phyloP scores from a whole-genome alignment of 2,113 vertebrate species.

The Numenius arquata region DNA sequence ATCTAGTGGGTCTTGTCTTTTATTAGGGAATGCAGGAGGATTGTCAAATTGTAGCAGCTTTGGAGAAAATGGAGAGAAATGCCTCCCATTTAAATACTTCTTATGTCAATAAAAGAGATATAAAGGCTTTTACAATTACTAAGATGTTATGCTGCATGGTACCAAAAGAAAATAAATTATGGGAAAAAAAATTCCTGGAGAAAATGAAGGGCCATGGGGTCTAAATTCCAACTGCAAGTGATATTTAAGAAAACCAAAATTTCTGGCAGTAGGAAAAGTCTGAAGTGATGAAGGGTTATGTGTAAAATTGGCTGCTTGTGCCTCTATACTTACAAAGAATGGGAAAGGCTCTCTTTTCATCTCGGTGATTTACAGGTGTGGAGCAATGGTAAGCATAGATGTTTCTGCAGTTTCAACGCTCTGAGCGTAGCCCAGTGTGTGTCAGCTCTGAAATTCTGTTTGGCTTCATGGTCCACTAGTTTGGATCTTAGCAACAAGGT shows the following conservation, averaged over 20 bases:
- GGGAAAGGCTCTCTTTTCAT: background rate
- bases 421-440: background rate
- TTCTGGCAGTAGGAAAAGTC: background rate
- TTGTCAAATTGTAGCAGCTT: background rate
- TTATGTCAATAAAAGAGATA: background rate
- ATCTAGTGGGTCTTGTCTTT: background rate
- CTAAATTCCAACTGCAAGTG: background rate
- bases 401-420: background rate
- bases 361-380: background rate
- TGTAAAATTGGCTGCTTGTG: background rate
- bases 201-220: background rate
- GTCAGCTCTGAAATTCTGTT: background rate
- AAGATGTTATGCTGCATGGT: background rate
- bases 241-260: background rate
- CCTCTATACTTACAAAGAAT: background rate
- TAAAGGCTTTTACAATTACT: background rate
- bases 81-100: background rate
- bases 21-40: background rate
- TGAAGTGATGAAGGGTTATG: background rate
- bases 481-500: background rate
- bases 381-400: background rate
- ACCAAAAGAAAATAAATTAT: background rate
- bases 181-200: background rate
- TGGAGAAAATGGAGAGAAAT: background rate
- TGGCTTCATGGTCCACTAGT: background rate